Evolutionary conservation across 2,888 invertebrate species (phyloP), one percentile per base, ranked within the genome.

Genomic region (Cerastis rubricosa): DNA sequence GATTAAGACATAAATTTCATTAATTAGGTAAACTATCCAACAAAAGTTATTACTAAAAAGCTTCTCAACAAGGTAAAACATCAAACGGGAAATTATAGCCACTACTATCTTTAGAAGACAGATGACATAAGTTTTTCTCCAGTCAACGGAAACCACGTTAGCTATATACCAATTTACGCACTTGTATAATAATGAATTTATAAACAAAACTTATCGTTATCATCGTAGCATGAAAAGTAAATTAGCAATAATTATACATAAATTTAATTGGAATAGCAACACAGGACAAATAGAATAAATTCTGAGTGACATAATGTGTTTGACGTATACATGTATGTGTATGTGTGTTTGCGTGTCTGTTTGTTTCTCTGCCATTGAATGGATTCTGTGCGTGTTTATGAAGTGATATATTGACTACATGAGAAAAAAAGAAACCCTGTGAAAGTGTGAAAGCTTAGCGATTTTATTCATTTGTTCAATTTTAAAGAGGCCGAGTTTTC

Each of bases 201-300:
- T 35, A 45, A 66, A 61, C 43, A 66, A 47, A 12, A 59, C 22
- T 74, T 74, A 66, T 61, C 59, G 14, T 64, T 74, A 71, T 74
- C 43, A 69, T 47, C 14, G 17, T 14, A 40, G 19, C 45, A 29
- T 66, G 71, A 57, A 74, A 79, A 74, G n/a, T 51, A 11, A 71
- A 75, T 59, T 74, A 80, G 40, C 66, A 70, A 81, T 70, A 69
- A 78, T 79, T 81, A 72, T 47, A 75, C 57, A 57, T 72, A 59
- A 61, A 67, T 75, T 61, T 72, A 74, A 81, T 71, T 35, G 71
- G 80, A 70, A 63, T 70, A 70, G 19, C 54, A n/a, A 73, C 72
- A 87, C 83, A 69, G 70, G 59, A 70, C 57, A 66, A 84, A 81
- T 49, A 73, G 7, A 47, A 81, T 84, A 70, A 61, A 54, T 81